Conservation (phyloP, 2,797 vertebrate species). For the Acrocephalus scirpaceus region DNA sequence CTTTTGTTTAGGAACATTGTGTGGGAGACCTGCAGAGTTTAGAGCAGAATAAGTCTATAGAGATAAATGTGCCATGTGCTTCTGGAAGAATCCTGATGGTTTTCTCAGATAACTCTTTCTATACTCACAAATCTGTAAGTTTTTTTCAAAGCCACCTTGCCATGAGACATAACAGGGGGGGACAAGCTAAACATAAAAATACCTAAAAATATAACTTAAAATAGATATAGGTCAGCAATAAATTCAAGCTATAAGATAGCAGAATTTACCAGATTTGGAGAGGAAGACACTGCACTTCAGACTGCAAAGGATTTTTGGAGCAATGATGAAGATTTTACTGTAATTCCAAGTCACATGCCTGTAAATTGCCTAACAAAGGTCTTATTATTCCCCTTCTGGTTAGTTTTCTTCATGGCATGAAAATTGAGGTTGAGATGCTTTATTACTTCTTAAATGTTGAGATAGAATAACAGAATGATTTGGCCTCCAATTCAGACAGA, state of each 20-base stretch:
- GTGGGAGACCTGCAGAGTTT: not conserved
- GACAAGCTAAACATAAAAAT: not conserved
- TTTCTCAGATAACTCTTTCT: not conserved
- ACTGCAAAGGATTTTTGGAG: not conserved
- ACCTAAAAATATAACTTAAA: not conserved
- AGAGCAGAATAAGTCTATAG: not conserved
- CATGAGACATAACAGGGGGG: not conserved
- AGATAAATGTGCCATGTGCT: not conserved
- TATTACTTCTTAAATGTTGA: slow-evolving; percentile 22
- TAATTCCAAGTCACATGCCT: slow-evolving; percentile 23
- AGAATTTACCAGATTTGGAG: not conserved
- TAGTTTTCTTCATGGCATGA: not conserved
- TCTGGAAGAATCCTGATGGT: not conserved
- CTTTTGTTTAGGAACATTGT: slow-evolving; percentile 16
- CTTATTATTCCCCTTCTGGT: not conserved
- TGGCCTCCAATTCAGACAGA: not conserved
- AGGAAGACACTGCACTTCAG: not conserved
- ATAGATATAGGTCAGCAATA: not conserved
- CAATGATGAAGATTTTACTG: not conserved
- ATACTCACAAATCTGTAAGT: not conserved
- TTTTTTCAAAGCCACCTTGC: not conserved
- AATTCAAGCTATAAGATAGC: not conserved
- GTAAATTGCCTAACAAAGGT: slow-evolving; percentile 34
- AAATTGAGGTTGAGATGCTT: slow-evolving; percentile 8
- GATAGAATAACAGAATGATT: not conserved